These are phyloP conservation scores for Climacteris rufus DNA, from an alignment of 2,113 vertebrate genomes.

Conservation along the genomic window DNA sequence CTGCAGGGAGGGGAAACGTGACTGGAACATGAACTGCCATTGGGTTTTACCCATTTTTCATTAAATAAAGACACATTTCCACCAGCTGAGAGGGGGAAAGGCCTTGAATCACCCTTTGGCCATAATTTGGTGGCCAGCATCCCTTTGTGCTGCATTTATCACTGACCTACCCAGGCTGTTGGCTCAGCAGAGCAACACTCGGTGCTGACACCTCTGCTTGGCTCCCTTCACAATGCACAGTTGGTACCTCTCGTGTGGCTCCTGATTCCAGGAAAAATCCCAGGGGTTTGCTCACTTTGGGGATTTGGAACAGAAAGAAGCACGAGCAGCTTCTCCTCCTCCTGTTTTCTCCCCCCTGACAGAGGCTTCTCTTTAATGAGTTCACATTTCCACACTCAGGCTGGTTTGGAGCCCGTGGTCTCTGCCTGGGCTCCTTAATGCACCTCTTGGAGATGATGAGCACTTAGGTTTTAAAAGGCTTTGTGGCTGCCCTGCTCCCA, in stretches of 20 bases:
- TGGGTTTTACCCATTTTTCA: background rate
- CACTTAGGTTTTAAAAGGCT: conserved; percentile 29
- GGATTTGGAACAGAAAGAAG: background rate
- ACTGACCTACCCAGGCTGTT: background rate
- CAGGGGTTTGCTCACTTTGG: background rate
- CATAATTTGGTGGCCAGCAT: background rate
- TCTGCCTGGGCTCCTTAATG: background rate
- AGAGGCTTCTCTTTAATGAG: background rate
- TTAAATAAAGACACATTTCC: background rate
- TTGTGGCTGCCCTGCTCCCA: background rate
- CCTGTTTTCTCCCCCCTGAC: background rate
- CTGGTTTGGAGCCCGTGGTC: background rate
- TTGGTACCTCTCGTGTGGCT: background rate
- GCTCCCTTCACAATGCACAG: rapidly evolving
- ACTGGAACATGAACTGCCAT: background rate
- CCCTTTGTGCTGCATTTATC: background rate
- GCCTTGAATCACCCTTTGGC: background rate
- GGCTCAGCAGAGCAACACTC: background rate
- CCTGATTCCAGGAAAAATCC: background rate
- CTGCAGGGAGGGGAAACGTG: background rate
- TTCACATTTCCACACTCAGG: background rate
- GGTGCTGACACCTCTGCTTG: rapidly evolving
- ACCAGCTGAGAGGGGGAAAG: background rate
- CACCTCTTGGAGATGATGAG: background rate
- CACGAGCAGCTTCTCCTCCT: background rate